Conservation (phyloP, 2,113 vertebrate species). For the Grammomys dolichurus region DNA sequence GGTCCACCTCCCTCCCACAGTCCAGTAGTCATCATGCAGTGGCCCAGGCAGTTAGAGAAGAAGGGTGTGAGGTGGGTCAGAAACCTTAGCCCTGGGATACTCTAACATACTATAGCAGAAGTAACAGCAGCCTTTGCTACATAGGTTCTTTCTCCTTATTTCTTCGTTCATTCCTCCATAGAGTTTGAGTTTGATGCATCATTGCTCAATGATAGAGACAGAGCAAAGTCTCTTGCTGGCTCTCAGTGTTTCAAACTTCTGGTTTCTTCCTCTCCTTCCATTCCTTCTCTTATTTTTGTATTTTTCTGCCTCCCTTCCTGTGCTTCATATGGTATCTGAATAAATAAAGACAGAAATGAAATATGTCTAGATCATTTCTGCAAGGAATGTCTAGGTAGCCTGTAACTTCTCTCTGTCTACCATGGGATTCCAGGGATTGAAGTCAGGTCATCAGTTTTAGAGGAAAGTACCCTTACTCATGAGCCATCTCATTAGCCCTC, state of each 20-base stretch:
- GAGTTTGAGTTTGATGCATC: rapidly evolving
- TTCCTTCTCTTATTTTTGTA: neutral
- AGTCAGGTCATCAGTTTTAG: neutral
- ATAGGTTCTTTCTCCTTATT: neutral
- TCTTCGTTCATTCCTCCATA: neutral
- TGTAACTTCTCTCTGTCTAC: neutral
- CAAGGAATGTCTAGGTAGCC: neutral
- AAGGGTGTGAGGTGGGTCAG: rapidly evolving
- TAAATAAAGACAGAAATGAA: neutral
- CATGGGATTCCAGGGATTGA: neutral
- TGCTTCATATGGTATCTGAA: neutral
- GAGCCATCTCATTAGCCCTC: too few species aligned
- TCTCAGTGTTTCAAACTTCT: neutral
- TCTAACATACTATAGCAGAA: neutral
- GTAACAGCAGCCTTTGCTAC: neutral
- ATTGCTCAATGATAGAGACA: neutral
- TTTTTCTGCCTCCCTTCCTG: neutral
- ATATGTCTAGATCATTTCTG: neutral
- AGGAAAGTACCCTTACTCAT: neutral
- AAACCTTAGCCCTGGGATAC: neutral
- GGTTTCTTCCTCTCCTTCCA: neutral
- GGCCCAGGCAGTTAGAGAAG: rapidly evolving
- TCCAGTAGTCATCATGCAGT: rapidly evolving
- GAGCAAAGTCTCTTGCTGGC: rapidly evolving
- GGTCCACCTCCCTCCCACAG: rapidly evolving